A percentile compares a stretch with the other conserved stretches of the same genome.
phyloP scores from a whole-genome alignment of 2,888 invertebrate species.

The Drosophila hamatofila region DNA sequence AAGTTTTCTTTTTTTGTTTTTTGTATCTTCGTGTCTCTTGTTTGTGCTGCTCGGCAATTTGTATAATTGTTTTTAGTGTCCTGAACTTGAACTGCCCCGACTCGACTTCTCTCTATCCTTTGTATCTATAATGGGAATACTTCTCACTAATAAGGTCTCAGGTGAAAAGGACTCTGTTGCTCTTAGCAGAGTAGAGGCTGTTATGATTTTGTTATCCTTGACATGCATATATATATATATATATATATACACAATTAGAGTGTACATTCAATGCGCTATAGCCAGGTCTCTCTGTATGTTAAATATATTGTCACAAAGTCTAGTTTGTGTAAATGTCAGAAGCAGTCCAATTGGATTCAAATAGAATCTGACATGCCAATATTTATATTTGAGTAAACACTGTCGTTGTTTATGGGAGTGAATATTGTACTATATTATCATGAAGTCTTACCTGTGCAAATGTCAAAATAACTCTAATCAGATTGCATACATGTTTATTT shows the following conservation, averaged over 20 bases:
- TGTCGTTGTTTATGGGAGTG: not conserved
- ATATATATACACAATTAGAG: not conserved
- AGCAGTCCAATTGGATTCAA: not conserved
- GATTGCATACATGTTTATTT: not conserved
- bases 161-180: not conserved
- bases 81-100: conserved; percentile 1
- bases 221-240: not conserved
- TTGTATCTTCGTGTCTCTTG: conserved; percentile 3
- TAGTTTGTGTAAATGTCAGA: not conserved
- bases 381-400: not conserved
- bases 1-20: conserved; percentile 7
- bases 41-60: conserved; percentile 22
- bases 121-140: not conserved
- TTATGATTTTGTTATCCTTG: not conserved
- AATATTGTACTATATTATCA: not conserved
- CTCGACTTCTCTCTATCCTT: not conserved
- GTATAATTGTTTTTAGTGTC: conserved; percentile 27
- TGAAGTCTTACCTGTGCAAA: too few species aligned
- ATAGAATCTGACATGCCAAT: not conserved
- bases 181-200: not conserved
- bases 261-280: not conserved
- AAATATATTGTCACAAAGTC: not conserved
- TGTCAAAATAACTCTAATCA: too few species aligned
- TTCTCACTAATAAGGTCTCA: not conserved
- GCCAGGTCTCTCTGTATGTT: not conserved